These are phyloP conservation scores for Ciconia maguari DNA, from an alignment of 2,113 vertebrate species.

Conservation along the genomic window DNA sequence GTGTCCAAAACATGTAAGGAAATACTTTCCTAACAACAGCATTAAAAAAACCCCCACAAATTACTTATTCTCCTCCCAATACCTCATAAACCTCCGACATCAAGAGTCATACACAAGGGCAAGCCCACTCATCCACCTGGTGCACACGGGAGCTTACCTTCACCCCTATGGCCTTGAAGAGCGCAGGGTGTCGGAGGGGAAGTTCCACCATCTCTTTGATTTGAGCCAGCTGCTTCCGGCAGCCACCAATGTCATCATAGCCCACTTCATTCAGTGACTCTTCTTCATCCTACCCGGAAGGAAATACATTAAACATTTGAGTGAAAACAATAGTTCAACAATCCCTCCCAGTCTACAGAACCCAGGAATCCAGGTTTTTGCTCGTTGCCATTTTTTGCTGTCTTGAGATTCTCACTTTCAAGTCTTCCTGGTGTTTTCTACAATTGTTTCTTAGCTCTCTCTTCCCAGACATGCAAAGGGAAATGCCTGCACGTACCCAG, in stretches of 20 bases:
- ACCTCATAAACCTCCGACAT: background rate
- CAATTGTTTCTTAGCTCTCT: background rate
- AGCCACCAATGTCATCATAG: slow-evolving; percentile 98
- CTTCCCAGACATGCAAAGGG: background rate
- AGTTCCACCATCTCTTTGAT: slow-evolving; percentile 99
- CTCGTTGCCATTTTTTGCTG: background rate
- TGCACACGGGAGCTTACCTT: slow-evolving; percentile 76
- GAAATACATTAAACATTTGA: background rate
- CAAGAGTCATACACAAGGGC: background rate
- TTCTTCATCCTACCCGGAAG: slow-evolving; percentile 87
- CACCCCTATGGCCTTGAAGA: slow-evolving; percentile 98
- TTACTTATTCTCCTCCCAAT: background rate
- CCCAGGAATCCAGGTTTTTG: background rate
- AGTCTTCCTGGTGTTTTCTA: background rate
- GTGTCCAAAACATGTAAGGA: background rate
- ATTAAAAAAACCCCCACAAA: background rate
- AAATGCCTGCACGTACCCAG: background rate
- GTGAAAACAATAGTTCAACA: background rate
- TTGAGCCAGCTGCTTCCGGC: slow-evolving; percentile 95
- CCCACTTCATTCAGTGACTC: slow-evolving; percentile 97
- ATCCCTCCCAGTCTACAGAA: background rate
- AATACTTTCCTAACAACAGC: background rate
- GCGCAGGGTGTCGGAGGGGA: slow-evolving; percentile 92
- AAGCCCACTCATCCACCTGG: background rate
- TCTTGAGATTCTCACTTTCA: background rate